These are phyloP conservation scores for Austrofundulus limnaeus DNA, from an alignment of 2,113 vertebrate species.

Conservation along the genomic window DNA sequence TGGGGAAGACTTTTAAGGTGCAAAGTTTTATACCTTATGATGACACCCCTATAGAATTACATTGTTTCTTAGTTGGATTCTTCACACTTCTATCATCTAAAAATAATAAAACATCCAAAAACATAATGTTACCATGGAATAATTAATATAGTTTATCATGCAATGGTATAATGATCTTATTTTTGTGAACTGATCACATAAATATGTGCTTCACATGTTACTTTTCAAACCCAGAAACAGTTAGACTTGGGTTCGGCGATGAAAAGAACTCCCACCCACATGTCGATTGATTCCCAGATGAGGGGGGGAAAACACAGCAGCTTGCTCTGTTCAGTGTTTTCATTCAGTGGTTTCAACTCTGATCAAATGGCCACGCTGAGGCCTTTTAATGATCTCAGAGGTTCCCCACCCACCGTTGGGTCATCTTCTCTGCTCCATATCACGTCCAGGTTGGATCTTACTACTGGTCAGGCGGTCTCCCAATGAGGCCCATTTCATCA, in stretches of 20 bases:
- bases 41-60: too few relatives aligned
- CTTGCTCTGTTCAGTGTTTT: conserved; percentile 69
- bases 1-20: too few relatives aligned
- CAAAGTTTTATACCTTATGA: too few relatives aligned
- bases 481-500: conserved; percentile 63
- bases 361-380: conserved; percentile 69
- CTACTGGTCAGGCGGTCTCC: conserved; percentile 61
- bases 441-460: conserved; percentile 54
- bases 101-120: too few relatives aligned
- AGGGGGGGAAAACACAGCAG: conserved; percentile 57
- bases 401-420: conserved; percentile 56
- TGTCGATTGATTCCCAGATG: conserved; percentile 64
- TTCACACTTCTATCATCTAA: too few relatives aligned
- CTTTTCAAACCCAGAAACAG: conserved; percentile 16
- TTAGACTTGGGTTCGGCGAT: conserved; percentile 63
- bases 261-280: conserved; percentile 65
- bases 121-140: too few relatives aligned
- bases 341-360: conserved; percentile 60
- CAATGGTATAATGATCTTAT: too few relatives aligned
- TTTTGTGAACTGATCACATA: background rate
- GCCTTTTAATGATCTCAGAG: conserved; percentile 67
- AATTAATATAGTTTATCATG: background rate
- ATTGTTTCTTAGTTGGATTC: too few relatives aligned
- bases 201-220: background rate
- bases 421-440: conserved; percentile 70